Percentiles rank a stretch among this genome's conserved stretches.
phyloP scores from a whole-genome alignment of 2,797 vertebrate genomes.

The Tachyglossus aculeatus region DNA sequence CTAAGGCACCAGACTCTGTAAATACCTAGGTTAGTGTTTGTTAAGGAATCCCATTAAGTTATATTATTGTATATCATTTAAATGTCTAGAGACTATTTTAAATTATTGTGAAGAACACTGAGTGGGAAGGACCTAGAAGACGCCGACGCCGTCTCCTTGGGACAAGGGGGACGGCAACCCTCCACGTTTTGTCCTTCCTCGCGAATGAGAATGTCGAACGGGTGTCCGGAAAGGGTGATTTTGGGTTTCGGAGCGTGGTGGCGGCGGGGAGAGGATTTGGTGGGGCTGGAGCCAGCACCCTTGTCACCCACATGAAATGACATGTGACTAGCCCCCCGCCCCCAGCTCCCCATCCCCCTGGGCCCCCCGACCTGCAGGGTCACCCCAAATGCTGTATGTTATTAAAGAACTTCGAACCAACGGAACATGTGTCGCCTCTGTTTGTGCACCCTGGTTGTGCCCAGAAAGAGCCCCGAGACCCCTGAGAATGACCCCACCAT shows the following conservation, averaged over 20 bases:
- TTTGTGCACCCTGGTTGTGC: background rate
- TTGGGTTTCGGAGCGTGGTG: no score
- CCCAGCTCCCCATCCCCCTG: background rate
- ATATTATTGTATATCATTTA: conserved; percentile 77
- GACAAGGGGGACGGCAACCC: no score
- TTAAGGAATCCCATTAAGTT: conserved; percentile 76
- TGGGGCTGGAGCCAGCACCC: no score
- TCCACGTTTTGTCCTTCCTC: no score
- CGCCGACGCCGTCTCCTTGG: background rate
- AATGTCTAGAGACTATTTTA: conserved; percentile 80
- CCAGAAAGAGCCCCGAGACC: no score
- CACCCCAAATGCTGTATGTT: conserved; percentile 52
- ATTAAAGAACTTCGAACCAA: conserved; percentile 54
- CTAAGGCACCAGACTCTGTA: conserved; percentile 64
- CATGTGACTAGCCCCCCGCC: background rate
- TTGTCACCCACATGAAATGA: background rate
- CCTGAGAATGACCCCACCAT: background rate
- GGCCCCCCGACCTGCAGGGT: background rate
- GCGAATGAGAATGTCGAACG: no score
- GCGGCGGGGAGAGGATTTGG: no score
- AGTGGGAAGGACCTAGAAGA: conserved; percentile 25
- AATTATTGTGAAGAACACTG: conserved; percentile 80
- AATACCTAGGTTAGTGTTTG: conserved; percentile 55
- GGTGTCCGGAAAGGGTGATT: no score
- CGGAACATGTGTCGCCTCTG: conserved; percentile 57